Conservation (phyloP, 2,113 vertebrate genomes). For the Choloepus hoffmanni region DNA sequence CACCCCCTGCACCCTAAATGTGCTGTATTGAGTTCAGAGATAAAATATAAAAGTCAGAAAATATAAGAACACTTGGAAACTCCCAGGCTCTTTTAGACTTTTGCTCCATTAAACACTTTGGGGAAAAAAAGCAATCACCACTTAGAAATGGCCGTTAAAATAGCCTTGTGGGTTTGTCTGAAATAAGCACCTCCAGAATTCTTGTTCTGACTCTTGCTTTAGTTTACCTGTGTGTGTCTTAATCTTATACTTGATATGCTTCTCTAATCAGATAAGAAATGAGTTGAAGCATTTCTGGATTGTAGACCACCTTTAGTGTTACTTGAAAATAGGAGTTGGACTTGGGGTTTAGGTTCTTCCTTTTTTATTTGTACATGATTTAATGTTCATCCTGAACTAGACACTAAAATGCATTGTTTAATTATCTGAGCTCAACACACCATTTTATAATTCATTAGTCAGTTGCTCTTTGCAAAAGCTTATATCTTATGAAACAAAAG, state of each 20-base stretch:
- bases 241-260: constrained; percentile 11
- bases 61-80: constrained; percentile 45
- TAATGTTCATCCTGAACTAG: constrained; percentile 76
- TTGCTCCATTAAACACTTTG: constrained; percentile 40
- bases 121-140: background rate
- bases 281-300: constrained; percentile 56
- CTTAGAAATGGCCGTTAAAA: constrained; percentile 66
- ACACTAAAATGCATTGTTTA: constrained; percentile 81
- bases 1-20: accelerated
- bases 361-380: constrained; percentile 79
- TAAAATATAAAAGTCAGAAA: constrained; percentile 34
- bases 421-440: constrained; percentile 82
- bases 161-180: constrained; percentile 69
- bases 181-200: constrained; percentile 67
- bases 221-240: constrained; percentile 47
- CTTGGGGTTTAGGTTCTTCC: constrained; percentile 24
- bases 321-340: constrained; percentile 40
- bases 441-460: constrained; percentile 84
- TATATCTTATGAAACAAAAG: constrained; percentile 84
- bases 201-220: constrained; percentile 46
- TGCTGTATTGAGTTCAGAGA: constrained; percentile 27
- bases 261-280: constrained; percentile 63
- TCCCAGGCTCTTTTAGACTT: constrained; percentile 46
- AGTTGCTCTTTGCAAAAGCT: constrained; percentile 81
- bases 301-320: constrained; percentile 52